Base-by-base conservation (phyloP, 2,797 vertebrate genomes). In the Poecilia wingei region DNA sequence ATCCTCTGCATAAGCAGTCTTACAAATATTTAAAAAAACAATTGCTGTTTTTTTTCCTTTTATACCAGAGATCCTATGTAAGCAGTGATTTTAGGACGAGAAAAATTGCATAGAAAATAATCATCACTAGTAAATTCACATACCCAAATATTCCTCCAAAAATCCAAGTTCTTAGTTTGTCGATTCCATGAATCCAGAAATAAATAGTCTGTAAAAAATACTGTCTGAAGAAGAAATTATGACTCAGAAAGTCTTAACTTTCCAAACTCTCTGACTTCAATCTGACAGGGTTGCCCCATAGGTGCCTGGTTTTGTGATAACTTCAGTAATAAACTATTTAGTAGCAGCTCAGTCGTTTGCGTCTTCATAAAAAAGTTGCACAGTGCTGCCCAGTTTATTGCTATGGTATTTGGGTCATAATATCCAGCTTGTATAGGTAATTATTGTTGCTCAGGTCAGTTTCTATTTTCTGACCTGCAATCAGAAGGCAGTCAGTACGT, bases 381-480 rank as follows among this genome's bases (percentile, higher is more conserved):
- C 33, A 39, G 33, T 39, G 7, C 33, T 66, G 18, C 8, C 31
- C 18, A 39, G 4, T 39, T 20, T 66, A 10, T 39, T 66, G 61
- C 33, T 36, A 10, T 39, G 61, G 18, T 36, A 36, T 66, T 22
- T 66, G 31, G 16, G 6, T 66, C 33, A 36, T 20, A 66, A 61
- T 61, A 61, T 59, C 1, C n/a, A 59, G 55, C 18, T 39, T 66
- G 3, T 4, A 39, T 20, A 3, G 18, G 61, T 66, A 36, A 66
- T 9, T 66, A 64, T 66, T 64, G 31, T 64, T 22, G 61, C 61
- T 66, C 33, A 36, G 61, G 18, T 66, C 59, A 61, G 59, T 61
- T 14, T 61, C 14, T 33, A 61, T 61, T 61, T 61, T 33, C 31
- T 16, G 13, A 61, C 31, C 59, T 61, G 31, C 57, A 61, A 33